Evolutionary conservation across 2,797 vertebrate species (phyloP), one percentile per base, ranked within the genome.

Genomic region (Dryobates pubescens): DNA sequence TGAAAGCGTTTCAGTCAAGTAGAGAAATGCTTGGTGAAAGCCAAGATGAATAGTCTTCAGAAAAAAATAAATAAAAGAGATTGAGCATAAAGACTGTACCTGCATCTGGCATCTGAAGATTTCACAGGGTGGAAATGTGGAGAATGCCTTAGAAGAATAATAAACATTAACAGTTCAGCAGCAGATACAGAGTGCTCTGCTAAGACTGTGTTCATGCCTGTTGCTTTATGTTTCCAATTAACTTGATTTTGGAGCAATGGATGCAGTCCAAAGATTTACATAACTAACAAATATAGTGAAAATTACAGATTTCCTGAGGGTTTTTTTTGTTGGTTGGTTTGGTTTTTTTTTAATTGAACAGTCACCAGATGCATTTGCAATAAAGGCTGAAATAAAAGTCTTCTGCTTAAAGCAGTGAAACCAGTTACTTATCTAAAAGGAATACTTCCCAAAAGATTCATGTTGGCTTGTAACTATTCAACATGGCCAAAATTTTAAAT

Each of bases 221-320:
- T 45, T 90, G 72, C 57, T 69, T 72, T 86, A 12, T 77, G 81
- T 82, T 95, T 95, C 84, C 29, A 92, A 84, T 94, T 95, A 95
- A 54, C 53, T 86, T 71, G 38, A 71, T 80, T 88, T 86, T 87
- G 47, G 47, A 91, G 86, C 57, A 93, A 70, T 61, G 86, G 54
- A 86, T 45, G 32, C 41, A 88, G 45, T 94, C 65, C 76, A 81
- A 92, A 82, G 82, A 69, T 82, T 93, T 91, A 93, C 41, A 86
- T 85, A 94, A 88, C 84, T 90, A 93, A 86, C 30, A 79, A 92
- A 88, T 73, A 79, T 22, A 84, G 58, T 85, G 58, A 91, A 91
- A 94, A 88, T 20, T 77, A 73, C 81, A 45, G 64, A 82, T 88
- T 88, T 91, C 90, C 61, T 90, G 38, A 6, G 14, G 16, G 41